These are phyloP conservation scores for Scelioninae gen. 2 DNA, from an alignment of 2,888 invertebrate species.

Conservation along the genomic window DNA sequence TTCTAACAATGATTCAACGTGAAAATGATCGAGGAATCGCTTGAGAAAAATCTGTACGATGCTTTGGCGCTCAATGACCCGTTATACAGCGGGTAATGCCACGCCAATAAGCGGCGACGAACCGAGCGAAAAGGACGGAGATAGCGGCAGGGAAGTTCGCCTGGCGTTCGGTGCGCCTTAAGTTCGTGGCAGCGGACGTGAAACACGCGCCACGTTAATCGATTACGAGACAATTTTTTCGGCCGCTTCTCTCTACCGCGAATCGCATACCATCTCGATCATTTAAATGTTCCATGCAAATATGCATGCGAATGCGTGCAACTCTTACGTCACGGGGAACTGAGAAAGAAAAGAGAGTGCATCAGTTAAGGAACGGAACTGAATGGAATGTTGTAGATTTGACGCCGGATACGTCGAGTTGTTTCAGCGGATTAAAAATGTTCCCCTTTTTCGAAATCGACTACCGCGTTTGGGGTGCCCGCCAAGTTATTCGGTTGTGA, in stretches of 20 bases:
- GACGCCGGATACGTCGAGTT: slow-evolving; percentile 17
- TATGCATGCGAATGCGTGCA: slow-evolving; percentile 3
- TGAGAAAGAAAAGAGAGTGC: slow-evolving; percentile 43
- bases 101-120: slow-evolving; percentile 31
- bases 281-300: slow-evolving; percentile 19
- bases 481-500: background rate
- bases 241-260: slow-evolving; percentile 13
- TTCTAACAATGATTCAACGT: slow-evolving; percentile 28
- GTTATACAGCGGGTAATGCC: slow-evolving; percentile 35
- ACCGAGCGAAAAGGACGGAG: slow-evolving; percentile 1
- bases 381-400: slow-evolving; percentile 49
- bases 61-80: slow-evolving; percentile 50
- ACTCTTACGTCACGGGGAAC: slow-evolving; percentile 38
- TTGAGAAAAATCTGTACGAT: slow-evolving; percentile 34
- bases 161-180: background rate
- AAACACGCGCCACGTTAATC: slow-evolving; percentile 52
- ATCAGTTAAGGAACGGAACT: slow-evolving; percentile 43
- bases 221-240: slow-evolving; percentile 42
- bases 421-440: slow-evolving; percentile 15
- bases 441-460: slow-evolving; percentile 22
- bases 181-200: slow-evolving; percentile 47
- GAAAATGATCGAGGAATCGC: slow-evolving; percentile 31
- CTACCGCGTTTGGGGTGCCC: too few relatives aligned
- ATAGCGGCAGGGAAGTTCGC: background rate
- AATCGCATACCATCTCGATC: slow-evolving; percentile 39